Base-by-base conservation (phyloP, 2,797 vertebrate species). In the Dromococcyx pavoninus region DNA sequence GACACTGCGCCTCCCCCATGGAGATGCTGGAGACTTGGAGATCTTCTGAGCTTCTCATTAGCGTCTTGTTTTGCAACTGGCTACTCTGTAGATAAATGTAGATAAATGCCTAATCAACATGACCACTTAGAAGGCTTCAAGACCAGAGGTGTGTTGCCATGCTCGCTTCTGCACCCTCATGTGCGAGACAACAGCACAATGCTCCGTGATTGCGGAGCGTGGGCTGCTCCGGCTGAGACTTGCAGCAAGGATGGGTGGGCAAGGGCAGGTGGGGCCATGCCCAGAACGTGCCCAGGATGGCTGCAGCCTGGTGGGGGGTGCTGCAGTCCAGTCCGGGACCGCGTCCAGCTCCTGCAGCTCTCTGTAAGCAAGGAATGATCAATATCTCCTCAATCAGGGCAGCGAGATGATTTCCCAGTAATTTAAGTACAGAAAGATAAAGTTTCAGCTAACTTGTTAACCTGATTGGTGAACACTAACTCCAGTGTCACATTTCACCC, bases 381-480 rank as follows among this genome's bases (percentile, higher is more conserved):
- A 17, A 3, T 82, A 90, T 86, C 92, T 53, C 80, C 33, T 64
- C 88, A 4, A 32, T 87, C 75, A 1, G 81, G 72, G 89, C 84
- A 56, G 71, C n/a, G 1, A 83, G 86, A 93, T 25, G 80, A 72
- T 95, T 96, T 92, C 91, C 89, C 87, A 93, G 94, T 92, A 93
- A 93, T 93, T 91, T 89, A 94, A 94, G 86, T 91, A 85, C 93
- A 79, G 93, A 86, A 95, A 95, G 93, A 95, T 95, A 95, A 92
- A 86, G 91, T 95, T 96, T 97, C 92, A 86, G 94, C 84, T 93
- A 94, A 95, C 92, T 93, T 95, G 95, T 96, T 95, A 92, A 89
- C 91, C 92, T 96, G 95, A 94, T 94, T 94, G 89, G 91, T 72
- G 81, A 95, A 78, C 89, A 89, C 95, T 86, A 91, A 89, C 93